Conservation (phyloP, 2,888 invertebrate genomes). For the Minunthozetes semirufus region DNA sequence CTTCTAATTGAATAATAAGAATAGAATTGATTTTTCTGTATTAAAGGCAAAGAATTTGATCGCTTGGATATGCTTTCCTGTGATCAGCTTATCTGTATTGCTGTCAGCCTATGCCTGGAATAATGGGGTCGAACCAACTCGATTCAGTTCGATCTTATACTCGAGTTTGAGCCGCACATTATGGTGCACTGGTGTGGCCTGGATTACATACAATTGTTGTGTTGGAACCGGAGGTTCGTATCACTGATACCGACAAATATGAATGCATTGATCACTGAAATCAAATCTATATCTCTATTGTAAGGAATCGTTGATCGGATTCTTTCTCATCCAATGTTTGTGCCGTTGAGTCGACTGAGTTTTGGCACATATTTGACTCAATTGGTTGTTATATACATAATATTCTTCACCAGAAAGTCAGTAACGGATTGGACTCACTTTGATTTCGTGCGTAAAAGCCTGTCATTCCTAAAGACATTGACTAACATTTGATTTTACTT, state of each 20-base stretch:
- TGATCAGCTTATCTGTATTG: slow-evolving; percentile 5
- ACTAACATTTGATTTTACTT: neutral
- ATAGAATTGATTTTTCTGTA: neutral
- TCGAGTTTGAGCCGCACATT: slow-evolving; percentile 35
- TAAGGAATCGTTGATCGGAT: neutral
- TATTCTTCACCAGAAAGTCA: slow-evolving; percentile 6
- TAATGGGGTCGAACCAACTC: neutral
- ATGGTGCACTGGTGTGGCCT: slow-evolving; percentile 40
- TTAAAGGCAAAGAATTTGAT: neutral
- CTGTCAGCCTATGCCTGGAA: neutral
- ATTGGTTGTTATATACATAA: slow-evolving; percentile 8
- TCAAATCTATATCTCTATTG: too few species aligned
- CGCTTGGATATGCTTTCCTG: neutral
- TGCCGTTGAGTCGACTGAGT: slow-evolving; percentile 29
- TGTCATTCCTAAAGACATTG: neutral
- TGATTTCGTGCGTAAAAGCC: slow-evolving; percentile 9
- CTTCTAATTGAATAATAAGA: too few species aligned
- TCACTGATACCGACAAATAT: neutral
- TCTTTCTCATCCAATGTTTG: slow-evolving; percentile 19
- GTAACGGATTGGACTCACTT: slow-evolving; percentile 12
- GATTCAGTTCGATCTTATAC: neutral
- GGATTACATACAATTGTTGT: slow-evolving; percentile 40
- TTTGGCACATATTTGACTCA: slow-evolving; percentile 25
- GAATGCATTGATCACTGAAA: neutral
- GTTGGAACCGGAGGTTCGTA: slow-evolving; percentile 40